phyloP scores from a whole-genome alignment of 2,888 invertebrate species.

The Gerris lacustris region DNA sequence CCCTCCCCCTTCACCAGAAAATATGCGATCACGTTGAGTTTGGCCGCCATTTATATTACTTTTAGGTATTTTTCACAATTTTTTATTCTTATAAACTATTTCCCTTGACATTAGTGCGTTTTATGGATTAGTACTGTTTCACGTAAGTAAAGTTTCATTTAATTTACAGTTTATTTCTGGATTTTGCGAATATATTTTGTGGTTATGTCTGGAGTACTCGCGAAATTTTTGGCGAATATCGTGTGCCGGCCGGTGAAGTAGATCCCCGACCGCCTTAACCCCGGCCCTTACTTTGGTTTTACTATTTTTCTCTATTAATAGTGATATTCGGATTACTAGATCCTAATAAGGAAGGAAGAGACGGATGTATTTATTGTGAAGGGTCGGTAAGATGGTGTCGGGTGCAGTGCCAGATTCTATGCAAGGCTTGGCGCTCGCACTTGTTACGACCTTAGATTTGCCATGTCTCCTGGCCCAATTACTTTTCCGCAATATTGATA shows the following conservation, averaged over 20 bases:
- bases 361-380: too few relatives aligned
- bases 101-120: constrained; percentile 16
- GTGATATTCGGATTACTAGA: background rate
- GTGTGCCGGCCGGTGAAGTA: background rate
- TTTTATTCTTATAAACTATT: constrained; percentile 5
- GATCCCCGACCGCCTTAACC: background rate
- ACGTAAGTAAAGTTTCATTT: constrained; percentile 20
- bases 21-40: constrained; percentile 50
- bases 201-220: background rate
- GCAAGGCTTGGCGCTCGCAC: constrained; percentile 3
- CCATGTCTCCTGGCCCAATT: too few relatives aligned
- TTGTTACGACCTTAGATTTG: background rate
- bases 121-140: constrained; percentile 25
- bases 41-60: constrained; percentile 49
- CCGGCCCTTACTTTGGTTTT: background rate
- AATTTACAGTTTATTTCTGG: background rate
- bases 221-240: background rate
- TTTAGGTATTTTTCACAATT: constrained; percentile 6
- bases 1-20: constrained; percentile 49
- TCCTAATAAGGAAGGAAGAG: too few relatives aligned
- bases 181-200: background rate
- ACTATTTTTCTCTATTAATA: background rate
- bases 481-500: too few relatives aligned
- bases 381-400: background rate
- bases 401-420: background rate